These are phyloP conservation scores for Eristalis pertinax DNA, from an alignment of 2,888 invertebrate species.

Conservation along the genomic window DNA sequence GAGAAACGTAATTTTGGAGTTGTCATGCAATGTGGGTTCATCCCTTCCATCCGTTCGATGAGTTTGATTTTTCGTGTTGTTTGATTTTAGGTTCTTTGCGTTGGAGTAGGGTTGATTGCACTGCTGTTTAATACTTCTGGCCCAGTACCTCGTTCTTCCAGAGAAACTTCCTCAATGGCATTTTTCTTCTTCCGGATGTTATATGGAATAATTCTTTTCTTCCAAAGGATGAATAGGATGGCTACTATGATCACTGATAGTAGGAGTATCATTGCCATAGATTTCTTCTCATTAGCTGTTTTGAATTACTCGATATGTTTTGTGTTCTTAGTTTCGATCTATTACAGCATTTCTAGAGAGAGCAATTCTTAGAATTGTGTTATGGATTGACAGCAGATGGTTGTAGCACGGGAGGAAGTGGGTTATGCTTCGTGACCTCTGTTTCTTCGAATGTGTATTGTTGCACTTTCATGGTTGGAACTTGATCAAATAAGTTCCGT, in stretches of 20 bases:
- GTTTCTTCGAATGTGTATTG: not conserved
- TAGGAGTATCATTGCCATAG: not conserved
- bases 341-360: conserved; percentile 10
- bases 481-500: not conserved
- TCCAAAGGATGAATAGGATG: not conserved
- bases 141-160: not conserved
- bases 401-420: conserved; percentile 12
- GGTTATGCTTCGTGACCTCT: conserved; percentile 2
- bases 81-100: not conserved
- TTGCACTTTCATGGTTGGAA: not conserved
- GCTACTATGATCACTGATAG: too few relatives aligned
- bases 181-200: too few relatives aligned
- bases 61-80: not conserved
- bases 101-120: not conserved
- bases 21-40: not conserved
- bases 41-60: not conserved
- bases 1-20: too few relatives aligned
- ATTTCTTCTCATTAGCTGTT: not conserved
- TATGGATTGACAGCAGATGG: conserved; percentile 10
- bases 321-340: conserved; percentile 5
- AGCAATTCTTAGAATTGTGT: conserved; percentile 4
- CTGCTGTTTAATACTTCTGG: not conserved
- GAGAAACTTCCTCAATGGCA: too few relatives aligned
- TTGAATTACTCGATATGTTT: not conserved
- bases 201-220: too few relatives aligned